Conservation (phyloP, 1,140 invertebrate genomes). For the Papilio dardanus region DNA sequence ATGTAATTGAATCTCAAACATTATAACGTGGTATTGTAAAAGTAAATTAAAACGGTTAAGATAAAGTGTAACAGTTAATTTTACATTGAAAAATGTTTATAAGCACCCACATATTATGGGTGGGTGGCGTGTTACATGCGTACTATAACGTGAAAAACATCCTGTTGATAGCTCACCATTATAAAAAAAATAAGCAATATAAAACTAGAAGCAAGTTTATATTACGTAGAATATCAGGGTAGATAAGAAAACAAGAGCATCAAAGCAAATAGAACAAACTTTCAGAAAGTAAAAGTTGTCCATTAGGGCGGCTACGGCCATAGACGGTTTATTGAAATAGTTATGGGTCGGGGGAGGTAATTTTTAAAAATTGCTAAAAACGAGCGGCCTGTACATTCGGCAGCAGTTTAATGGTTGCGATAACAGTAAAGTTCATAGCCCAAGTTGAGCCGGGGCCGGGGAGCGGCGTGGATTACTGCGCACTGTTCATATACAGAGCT, state of each 20-base stretch:
- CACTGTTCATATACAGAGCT: constrained; percentile 29
- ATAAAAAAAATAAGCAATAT: neutral
- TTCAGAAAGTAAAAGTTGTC: constrained; percentile 70
- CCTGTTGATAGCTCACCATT: neutral
- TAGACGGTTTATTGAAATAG: constrained; percentile 78
- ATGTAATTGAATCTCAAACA: no score
- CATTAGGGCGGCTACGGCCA: constrained; percentile 66
- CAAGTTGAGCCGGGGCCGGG: constrained; percentile 59
- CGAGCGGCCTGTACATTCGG: constrained; percentile 63
- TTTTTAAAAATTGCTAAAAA: constrained; percentile 76
- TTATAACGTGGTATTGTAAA: neutral
- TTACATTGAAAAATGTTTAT: neutral
- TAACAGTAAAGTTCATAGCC: constrained; percentile 80
- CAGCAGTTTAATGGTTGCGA: constrained; percentile 72
- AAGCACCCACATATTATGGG: neutral
- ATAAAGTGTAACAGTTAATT: constrained; percentile 1
- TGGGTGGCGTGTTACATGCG: neutral
- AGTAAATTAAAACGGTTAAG: neutral
- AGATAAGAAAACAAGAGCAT: constrained; percentile 45
- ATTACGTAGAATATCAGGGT: constrained; percentile 47
- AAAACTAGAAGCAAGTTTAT: neutral
- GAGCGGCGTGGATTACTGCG: constrained; percentile 68
- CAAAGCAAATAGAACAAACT: constrained; percentile 58
- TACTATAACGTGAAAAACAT: neutral
- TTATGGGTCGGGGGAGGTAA: constrained; percentile 67